Base-by-base conservation (phyloP, 2,797 vertebrate genomes). In the Sardinella longiceps region DNA sequence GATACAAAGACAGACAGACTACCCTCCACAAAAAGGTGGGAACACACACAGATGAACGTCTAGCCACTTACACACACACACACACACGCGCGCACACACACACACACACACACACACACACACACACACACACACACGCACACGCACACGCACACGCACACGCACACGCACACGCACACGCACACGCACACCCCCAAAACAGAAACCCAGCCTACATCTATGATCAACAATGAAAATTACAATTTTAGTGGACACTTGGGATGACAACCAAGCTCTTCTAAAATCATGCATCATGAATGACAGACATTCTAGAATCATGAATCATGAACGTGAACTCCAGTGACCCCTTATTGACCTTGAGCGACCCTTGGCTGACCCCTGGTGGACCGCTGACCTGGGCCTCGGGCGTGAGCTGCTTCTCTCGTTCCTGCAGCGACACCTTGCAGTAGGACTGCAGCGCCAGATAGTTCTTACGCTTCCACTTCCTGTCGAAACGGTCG, bases 401-500 rank as follows among this genome's bases (percentile, higher is more conserved):
- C 93, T 99, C 98, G 1, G 97, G 97, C 0, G 97, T 97, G 0
- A 99, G 96, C 46, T 98, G 98, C 80, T 98, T 99, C 92, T 99
- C 98, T 91, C 98, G 94, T 90, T 99, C 98, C 90, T 98, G 97
- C 87, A 99, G 94, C 84, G 97, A 99, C 92, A 97, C 97, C 93
- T 98, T 99, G 92, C 98, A 99, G 88, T 99, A 99, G 0, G 98
- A 99, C 50, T 99, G 98, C 23, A 99, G 93, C 46, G 98, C 98
- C 93, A 99, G 91, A 89, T 99, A 99, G 92, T 99, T 99, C 93
- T 99, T 99, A 91, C 98, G 95, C 89, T 99, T 99, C 98, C 98
- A 99, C 89, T 99, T 99, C 92, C 98, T 97, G 95, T 99, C 98
- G 91, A 99, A 98, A 87, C 98, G 96, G 93, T 99, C 98, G 0